Conservation (phyloP, 1,140 invertebrate species). For the Pomacea maculata region DNA sequence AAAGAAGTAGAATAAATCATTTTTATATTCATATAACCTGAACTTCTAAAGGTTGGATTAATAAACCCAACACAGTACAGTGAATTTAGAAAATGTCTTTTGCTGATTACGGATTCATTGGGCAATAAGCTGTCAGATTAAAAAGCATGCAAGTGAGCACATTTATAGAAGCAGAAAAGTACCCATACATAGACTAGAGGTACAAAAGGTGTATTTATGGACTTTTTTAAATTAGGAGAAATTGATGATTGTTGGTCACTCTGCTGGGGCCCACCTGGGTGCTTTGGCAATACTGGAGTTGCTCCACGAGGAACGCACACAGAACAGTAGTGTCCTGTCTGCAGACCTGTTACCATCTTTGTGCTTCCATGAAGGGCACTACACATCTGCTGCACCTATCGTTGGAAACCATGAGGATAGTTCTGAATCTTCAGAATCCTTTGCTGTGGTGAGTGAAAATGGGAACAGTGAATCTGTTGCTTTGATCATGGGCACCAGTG, state of each 20-base stretch:
- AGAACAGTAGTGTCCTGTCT: neutral
- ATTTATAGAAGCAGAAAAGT: neutral
- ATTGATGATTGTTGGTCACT: conserved; percentile 61
- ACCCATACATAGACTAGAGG: too few relatives aligned
- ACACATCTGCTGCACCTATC: conserved; percentile 9
- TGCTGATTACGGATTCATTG: too few relatives aligned
- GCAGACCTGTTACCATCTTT: neutral
- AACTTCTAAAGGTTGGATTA: too few relatives aligned
- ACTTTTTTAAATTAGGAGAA: conserved; percentile 45
- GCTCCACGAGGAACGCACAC: conserved; percentile 43
- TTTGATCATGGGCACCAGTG: neutral
- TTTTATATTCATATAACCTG: too few relatives aligned
- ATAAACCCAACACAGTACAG: too few relatives aligned
- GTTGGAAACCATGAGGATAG: conserved; percentile 36
- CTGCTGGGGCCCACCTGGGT: conserved; percentile 60
- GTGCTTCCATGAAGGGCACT: conserved; percentile 26
- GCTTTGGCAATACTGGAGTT: conserved; percentile 59
- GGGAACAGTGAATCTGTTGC: conserved; percentile 16
- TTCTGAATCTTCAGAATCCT: conserved; percentile 51
- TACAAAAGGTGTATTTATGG: too few relatives aligned
- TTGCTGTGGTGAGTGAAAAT: conserved; percentile 49
- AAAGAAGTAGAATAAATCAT: too few relatives aligned
- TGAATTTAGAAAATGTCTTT: too few relatives aligned
- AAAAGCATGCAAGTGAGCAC: too few relatives aligned
- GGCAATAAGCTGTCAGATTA: too few relatives aligned